phyloP scores from a whole-genome alignment of 2,888 invertebrate genomes.

The Carabus problematicus region DNA sequence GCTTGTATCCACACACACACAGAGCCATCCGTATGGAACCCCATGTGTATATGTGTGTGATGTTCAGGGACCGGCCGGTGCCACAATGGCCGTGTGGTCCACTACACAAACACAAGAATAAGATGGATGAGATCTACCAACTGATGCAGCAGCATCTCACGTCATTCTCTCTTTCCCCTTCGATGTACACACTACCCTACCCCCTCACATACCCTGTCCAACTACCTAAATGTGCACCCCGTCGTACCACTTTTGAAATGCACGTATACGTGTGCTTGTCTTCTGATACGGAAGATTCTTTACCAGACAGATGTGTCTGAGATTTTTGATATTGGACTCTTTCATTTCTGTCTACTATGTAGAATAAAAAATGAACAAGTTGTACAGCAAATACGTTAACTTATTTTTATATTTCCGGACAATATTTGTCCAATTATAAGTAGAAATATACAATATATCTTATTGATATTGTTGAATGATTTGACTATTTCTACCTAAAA shows the following conservation, averaged over 20 bases:
- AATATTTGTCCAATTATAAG: too few relatives aligned
- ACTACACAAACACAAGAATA: slow-evolving; percentile 58
- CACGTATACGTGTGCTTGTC: slow-evolving; percentile 2
- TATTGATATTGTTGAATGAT: too few relatives aligned
- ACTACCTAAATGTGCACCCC: slow-evolving; percentile 26
- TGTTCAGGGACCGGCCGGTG: slow-evolving; percentile 26
- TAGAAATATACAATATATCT: too few relatives aligned
- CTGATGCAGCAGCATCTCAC: slow-evolving; percentile 49
- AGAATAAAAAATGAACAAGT: too few relatives aligned
- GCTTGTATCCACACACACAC: too few relatives aligned
- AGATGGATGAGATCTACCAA: slow-evolving; percentile 56
- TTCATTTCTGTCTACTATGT: too few relatives aligned
- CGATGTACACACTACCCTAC: slow-evolving; percentile 9
- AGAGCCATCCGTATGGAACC: neutral
- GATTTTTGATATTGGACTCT: too few relatives aligned
- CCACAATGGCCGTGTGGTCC: slow-evolving; percentile 57
- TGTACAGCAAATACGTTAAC: too few relatives aligned
- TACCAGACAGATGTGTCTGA: too few relatives aligned
- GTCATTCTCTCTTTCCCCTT: slow-evolving; percentile 16
- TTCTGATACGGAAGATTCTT: neutral
- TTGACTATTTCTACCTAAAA: too few relatives aligned
- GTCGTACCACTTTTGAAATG: slow-evolving; percentile 47
- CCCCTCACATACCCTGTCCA: neutral
- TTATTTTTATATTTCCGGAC: too few relatives aligned
- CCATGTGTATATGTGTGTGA: neutral